phyloP scores from a whole-genome alignment of 2,113 vertebrate species.

The Sapajus apella region DNA sequence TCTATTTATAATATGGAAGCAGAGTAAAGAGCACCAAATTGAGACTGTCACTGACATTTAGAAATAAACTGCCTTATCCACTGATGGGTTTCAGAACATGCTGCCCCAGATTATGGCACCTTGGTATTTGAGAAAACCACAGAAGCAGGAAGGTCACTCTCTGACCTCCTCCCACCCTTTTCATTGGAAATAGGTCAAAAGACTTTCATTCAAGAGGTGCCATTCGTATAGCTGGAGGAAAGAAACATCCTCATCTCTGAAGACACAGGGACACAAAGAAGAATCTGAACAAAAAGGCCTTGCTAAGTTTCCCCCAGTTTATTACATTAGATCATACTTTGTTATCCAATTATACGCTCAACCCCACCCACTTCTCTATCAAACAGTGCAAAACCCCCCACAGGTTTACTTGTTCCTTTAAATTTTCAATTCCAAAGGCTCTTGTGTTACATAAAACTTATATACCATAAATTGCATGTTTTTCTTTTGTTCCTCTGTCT shows the following conservation, averaged over 20 bases:
- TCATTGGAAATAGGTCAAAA: neutral
- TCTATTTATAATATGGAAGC: neutral
- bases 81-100: neutral
- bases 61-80: constrained; percentile 13
- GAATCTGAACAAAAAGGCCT: neutral
- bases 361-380: neutral
- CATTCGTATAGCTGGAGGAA: neutral
- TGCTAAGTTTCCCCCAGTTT: neutral
- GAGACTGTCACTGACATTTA: neutral
- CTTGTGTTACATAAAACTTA: neutral
- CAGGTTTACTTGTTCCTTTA: neutral
- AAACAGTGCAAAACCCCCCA: neutral
- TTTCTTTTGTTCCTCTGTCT: too few species aligned
- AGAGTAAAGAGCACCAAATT: neutral
- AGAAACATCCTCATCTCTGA: neutral
- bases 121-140: neutral
- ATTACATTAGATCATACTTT: neutral
- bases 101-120: neutral
- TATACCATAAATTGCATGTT: neutral
- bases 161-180: neutral
- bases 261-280: neutral
- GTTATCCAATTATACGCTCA: neutral
- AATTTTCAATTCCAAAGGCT: neutral
- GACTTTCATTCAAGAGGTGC: neutral
- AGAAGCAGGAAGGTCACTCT: neutral